Percentiles rank a stretch among this genome's conserved stretches.
Conservation (phyloP, 92 coral and sea anemone species). For the Zoanthus sociatus region DNA sequence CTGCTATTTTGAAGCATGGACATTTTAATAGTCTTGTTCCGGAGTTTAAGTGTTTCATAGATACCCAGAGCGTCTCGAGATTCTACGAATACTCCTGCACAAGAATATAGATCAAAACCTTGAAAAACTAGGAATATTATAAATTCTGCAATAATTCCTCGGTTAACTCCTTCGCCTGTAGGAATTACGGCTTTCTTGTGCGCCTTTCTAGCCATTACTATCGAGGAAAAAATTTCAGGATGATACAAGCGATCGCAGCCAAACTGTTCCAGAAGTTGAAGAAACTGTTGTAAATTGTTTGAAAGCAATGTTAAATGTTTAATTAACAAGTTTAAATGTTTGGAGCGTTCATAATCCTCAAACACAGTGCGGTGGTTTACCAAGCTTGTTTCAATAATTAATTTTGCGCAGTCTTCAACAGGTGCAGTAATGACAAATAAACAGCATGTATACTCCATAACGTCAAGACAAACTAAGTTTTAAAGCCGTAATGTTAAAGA, state of each 20-base stretch:
- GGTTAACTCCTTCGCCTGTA: constrained; percentile 84
- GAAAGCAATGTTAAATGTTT: not conserved
- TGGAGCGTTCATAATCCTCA: not conserved
- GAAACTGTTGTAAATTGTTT: not conserved
- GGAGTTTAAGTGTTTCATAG: constrained; percentile 60
- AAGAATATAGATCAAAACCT: constrained; percentile 88
- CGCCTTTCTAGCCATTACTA: constrained; percentile 72
- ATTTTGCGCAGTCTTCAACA: constrained; percentile 10
- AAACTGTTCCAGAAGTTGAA: no score
- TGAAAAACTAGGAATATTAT: constrained; percentile 82
- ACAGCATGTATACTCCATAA: constrained; percentile 8
- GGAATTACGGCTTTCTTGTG: constrained; percentile 66
- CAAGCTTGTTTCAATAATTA: constrained; percentile 13
- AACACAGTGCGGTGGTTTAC: constrained; percentile 6
- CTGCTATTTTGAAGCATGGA: not conserved
- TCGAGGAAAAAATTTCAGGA: not conserved
- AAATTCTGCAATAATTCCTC: constrained; percentile 85
- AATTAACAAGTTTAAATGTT: not conserved
- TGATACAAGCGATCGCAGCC: no score
- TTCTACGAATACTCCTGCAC: constrained; percentile 74
- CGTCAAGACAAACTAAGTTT: not conserved
- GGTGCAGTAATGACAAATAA: constrained; percentile 6
- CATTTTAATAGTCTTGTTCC: constrained; percentile 35
- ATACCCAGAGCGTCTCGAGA: constrained; percentile 56
- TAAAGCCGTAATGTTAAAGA: constrained; percentile 12